Conservation (phyloP, 2,888 invertebrate species). For the Andrena camellia region DNA sequence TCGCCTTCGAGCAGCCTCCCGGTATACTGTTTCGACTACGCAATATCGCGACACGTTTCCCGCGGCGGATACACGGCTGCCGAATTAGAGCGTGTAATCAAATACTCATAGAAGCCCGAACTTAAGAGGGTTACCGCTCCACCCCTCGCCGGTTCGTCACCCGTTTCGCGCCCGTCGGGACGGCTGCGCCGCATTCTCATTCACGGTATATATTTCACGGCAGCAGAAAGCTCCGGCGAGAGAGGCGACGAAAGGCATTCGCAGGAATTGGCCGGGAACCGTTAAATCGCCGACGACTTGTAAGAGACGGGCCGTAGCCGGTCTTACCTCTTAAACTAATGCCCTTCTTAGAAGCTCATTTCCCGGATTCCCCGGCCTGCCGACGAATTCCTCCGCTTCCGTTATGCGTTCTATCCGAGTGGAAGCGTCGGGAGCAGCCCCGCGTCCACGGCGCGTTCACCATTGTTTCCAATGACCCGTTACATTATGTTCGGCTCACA, state of each 20-base stretch:
- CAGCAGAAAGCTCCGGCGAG: too few species aligned
- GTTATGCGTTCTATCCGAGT: slow-evolving; percentile 7
- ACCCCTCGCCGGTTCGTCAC: neutral
- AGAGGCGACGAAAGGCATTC: too few species aligned
- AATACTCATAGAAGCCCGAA: slow-evolving; percentile 44
- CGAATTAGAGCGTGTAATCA: slow-evolving; percentile 60
- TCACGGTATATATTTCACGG: neutral
- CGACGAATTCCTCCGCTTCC: slow-evolving; percentile 36
- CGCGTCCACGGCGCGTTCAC: too few species aligned
- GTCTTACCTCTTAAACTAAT: slow-evolving; percentile 37
- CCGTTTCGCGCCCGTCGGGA: neutral
- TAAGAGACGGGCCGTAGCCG: slow-evolving; percentile 9
- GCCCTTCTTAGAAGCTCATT: slow-evolving; percentile 52
- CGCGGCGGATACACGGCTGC: slow-evolving; percentile 27
- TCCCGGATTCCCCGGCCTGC: slow-evolving; percentile 17
- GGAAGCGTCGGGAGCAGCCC: too few species aligned
- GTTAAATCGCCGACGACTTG: slow-evolving; percentile 34
- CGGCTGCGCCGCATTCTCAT: neutral
- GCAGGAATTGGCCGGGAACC: too few species aligned
- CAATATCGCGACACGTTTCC: slow-evolving; percentile 55
- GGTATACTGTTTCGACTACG: slow-evolving; percentile 50
- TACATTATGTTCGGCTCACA: too few species aligned
- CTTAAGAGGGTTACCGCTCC: slow-evolving; percentile 23
- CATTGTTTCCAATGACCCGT: too few species aligned
- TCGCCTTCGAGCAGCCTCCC: slow-evolving; percentile 39